Evolutionary conservation across 1,140 invertebrate species (phyloP).

Genomic region (Calycopis cecrops): DNA sequence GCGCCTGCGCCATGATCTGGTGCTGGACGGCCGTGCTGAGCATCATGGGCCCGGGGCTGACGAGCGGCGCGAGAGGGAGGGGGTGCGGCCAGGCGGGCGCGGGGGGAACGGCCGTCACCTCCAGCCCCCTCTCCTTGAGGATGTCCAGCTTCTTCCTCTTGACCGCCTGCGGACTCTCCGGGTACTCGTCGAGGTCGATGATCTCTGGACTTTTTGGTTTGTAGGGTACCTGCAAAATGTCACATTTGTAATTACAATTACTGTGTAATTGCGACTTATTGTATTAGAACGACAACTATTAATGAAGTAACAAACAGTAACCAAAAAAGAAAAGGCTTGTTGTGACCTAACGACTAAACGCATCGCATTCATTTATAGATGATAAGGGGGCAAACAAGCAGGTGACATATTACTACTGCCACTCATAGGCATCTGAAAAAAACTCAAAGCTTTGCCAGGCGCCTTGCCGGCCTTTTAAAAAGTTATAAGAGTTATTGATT

Average conservation of each 20-base stretch:
- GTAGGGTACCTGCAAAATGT: constrained; percentile 64
- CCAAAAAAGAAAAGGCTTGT: no score
- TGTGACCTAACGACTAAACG: no score
- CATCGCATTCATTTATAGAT: no score
- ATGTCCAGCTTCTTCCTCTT: constrained; percentile 85
- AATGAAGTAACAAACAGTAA: no score
- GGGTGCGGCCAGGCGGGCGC: constrained; percentile 39
- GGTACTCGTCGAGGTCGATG: constrained; percentile 77
- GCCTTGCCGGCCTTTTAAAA: no score
- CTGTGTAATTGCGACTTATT: no score
- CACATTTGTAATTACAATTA: background rate
- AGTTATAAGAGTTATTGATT: no score
- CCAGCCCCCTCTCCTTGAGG: constrained; percentile 81
- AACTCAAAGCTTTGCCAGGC: no score
- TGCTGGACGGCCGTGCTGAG: constrained; percentile 63
- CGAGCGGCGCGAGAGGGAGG: constrained; percentile 31
- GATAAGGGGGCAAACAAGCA: no score
- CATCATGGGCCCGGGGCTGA: constrained; percentile 36
- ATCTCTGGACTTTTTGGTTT: constrained; percentile 78
- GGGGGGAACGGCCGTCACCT: constrained; percentile 79
- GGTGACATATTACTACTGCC: no score
- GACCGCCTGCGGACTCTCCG: constrained; percentile 65
- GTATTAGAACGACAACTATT: no score
- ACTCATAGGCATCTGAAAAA: no score
- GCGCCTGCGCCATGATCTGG: constrained; percentile 72